phyloP scores from a whole-genome alignment of 2,888 invertebrate genomes.

The Graphium colonna region DNA sequence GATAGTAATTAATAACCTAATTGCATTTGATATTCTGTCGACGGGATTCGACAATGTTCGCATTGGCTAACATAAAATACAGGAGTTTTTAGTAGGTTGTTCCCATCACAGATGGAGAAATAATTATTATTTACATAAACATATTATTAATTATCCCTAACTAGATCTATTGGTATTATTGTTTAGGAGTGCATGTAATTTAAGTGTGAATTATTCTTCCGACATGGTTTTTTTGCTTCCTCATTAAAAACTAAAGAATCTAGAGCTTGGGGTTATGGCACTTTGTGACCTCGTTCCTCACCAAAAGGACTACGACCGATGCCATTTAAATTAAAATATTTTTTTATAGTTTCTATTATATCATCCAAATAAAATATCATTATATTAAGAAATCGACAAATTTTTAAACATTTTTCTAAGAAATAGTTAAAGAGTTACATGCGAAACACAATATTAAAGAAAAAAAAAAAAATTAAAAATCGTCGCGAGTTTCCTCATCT shows the following conservation, averaged over 20 bases:
- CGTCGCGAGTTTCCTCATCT: too few relatives aligned
- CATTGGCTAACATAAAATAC: slow-evolving; percentile 1
- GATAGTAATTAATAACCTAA: not conserved
- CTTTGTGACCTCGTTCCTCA: slow-evolving; percentile 12
- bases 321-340: not conserved
- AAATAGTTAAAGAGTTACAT: too few relatives aligned
- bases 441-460: slow-evolving; percentile 16
- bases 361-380: not conserved
- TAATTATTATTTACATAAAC: slow-evolving; percentile 25
- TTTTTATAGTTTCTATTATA: not conserved
- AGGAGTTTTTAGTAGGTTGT: not conserved
- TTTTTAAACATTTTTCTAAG: not conserved
- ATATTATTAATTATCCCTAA: slow-evolving; percentile 18
- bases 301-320: slow-evolving; percentile 15
- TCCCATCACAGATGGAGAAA: slow-evolving; percentile 27
- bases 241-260: slow-evolving; percentile 5
- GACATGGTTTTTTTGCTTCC: not conserved
- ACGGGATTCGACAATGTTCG: slow-evolving; percentile 1
- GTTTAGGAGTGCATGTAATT: slow-evolving; percentile 14
- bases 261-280: slow-evolving; percentile 21
- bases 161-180: slow-evolving; percentile 24
- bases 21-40: not conserved
- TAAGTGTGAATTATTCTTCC: not conserved
- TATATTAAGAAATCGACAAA: not conserved
- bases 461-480: slow-evolving; percentile 1